phyloP scores from a whole-genome alignment of 2,888 invertebrate genomes.

The Metallyticus violacea region DNA sequence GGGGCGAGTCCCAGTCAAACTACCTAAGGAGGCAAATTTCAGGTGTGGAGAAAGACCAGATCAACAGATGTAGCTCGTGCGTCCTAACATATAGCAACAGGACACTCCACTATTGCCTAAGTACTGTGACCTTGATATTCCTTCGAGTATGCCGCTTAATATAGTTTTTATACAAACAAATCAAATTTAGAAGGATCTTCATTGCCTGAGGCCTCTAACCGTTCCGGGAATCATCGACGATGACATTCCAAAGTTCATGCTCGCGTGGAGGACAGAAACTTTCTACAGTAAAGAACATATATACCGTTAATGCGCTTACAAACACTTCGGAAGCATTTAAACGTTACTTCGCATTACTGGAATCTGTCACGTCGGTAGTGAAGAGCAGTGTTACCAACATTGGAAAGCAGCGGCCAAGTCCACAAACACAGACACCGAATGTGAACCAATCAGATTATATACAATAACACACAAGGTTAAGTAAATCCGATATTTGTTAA shows the following conservation, averaged over 20 bases:
- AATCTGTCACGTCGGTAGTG: background rate
- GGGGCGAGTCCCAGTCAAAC: too few relatives aligned
- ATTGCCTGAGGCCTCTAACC: background rate
- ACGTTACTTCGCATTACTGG: background rate
- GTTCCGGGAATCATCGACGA: background rate
- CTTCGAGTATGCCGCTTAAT: too few relatives aligned
- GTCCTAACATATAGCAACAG: too few relatives aligned
- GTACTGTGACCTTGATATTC: too few relatives aligned
- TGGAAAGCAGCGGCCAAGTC: background rate
- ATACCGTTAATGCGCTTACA: background rate
- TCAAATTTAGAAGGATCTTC: background rate
- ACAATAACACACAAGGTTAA: conserved; percentile 18
- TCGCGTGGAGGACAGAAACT: too few relatives aligned
- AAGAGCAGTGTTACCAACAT: conserved; percentile 1
- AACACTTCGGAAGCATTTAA: too few relatives aligned
- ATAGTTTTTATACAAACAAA: too few relatives aligned
- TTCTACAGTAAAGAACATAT: too few relatives aligned
- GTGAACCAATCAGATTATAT: conserved; percentile 14
- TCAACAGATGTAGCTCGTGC: too few relatives aligned
- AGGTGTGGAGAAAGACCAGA: too few relatives aligned
- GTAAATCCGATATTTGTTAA: conserved; percentile 6
- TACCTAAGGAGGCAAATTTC: too few relatives aligned
- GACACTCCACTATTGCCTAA: too few relatives aligned
- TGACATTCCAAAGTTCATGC: background rate
- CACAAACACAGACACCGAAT: conserved; percentile 11